These are phyloP conservation scores for Seriola dumerili DNA, from an alignment of 2,113 vertebrate species.

Conservation along the genomic window DNA sequence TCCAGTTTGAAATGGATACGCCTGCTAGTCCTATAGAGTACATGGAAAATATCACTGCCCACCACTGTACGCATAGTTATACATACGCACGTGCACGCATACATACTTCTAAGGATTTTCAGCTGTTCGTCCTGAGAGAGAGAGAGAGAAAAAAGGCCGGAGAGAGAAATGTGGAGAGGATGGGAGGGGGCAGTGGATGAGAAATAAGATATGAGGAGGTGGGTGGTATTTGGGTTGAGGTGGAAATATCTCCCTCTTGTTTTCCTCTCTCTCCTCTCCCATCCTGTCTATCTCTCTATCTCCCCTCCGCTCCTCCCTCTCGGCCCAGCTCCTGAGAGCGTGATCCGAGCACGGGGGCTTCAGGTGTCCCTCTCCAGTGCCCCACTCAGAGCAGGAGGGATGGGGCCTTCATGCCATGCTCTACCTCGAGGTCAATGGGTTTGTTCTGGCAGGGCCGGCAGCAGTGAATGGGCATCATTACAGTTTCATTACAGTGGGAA, in stretches of 20 bases:
- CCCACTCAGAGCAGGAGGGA: constrained; percentile 30
- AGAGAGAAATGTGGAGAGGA: constrained; percentile 12
- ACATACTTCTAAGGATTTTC: background rate
- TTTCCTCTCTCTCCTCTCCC: constrained; percentile 27
- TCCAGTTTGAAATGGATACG: constrained; percentile 77
- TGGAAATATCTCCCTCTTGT: constrained; percentile 60
- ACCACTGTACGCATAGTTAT: constrained; percentile 25
- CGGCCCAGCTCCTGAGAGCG: background rate
- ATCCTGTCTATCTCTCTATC: constrained; percentile 20
- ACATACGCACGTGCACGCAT: background rate
- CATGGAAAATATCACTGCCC: constrained; percentile 49
- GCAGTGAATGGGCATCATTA: constrained; percentile 68
- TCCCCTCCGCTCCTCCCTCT: constrained; percentile 11
- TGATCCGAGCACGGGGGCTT: constrained; percentile 10
- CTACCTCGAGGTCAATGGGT: constrained; percentile 72
- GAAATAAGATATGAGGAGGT: constrained; percentile 61
- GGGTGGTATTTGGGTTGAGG: constrained; percentile 55
- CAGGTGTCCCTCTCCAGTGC: constrained; percentile 61
- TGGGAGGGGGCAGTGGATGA: constrained; percentile 13
- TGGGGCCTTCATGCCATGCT: constrained; percentile 36
- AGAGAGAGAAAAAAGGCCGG: background rate
- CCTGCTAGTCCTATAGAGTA: constrained; percentile 39
- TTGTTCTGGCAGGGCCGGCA: constrained; percentile 64
- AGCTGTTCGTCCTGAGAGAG: constrained; percentile 4
- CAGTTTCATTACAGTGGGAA: constrained; percentile 70